Evolutionary conservation across 2,113 vertebrate species (phyloP).

Genomic region (Heteronetta atricapilla): DNA sequence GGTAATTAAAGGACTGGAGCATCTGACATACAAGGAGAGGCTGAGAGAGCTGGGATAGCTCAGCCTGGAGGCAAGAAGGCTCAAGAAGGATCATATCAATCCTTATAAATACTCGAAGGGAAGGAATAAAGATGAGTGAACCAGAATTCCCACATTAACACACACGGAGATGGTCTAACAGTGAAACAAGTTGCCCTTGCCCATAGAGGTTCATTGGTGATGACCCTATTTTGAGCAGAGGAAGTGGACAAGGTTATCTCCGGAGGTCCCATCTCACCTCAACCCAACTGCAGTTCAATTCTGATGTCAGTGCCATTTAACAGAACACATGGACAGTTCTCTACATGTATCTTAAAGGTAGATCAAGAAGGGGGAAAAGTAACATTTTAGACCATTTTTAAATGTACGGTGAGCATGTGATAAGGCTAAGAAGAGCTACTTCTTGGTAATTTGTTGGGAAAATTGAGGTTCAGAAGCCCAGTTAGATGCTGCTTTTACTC

Average conservation of each 20-base stretch:
- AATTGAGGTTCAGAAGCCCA: background rate
- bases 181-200: background rate
- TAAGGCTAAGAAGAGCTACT: background rate
- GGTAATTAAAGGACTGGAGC: background rate
- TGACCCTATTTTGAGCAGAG: background rate
- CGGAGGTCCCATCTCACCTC: background rate
- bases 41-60: background rate
- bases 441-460: background rate
- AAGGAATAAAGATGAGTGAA: background rate
- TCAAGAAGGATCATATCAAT: rapidly evolving
- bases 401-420: background rate
- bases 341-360: background rate
- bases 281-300: background rate
- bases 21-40: rapidly evolving
- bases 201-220: too few relatives aligned
- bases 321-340: background rate
- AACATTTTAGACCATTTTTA: background rate
- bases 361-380: background rate
- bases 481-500: background rate
- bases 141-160: background rate
- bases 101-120: background rate
- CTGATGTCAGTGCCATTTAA: background rate
- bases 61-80: background rate
- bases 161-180: background rate
- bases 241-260: background rate